Conservation (phyloP, 2,888 invertebrate species). For the Thymelicus sylvestris region DNA sequence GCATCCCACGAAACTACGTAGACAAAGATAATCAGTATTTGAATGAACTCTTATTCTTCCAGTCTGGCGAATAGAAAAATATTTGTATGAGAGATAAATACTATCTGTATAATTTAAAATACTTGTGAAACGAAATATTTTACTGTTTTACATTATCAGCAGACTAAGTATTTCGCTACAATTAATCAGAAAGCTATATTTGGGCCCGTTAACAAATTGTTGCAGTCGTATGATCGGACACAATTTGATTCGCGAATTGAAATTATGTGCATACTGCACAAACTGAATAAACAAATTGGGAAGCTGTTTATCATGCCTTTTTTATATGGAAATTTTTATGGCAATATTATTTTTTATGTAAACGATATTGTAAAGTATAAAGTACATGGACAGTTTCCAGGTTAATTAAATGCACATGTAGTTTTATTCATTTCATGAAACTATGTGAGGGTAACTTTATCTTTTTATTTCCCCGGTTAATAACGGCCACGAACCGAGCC, state of each 20-base stretch:
- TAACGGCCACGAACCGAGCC: constrained; percentile 29
- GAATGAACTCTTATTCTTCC: background rate
- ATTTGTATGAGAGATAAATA: background rate
- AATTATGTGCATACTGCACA: background rate
- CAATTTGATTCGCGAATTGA: background rate
- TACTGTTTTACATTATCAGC: constrained; percentile 1
- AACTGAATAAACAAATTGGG: background rate
- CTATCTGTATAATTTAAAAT: constrained; percentile 10
- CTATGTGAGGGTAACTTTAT: background rate
- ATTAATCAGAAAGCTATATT: constrained; percentile 3
- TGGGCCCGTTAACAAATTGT: constrained; percentile 1
- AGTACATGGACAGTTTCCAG: too few relatives aligned
- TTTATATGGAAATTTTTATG: too few relatives aligned
- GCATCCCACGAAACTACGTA: too few relatives aligned
- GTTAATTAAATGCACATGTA: too few relatives aligned
- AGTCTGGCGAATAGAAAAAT: constrained; percentile 5
- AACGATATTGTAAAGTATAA: too few relatives aligned
- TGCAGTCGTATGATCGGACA: background rate
- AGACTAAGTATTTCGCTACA: constrained; percentile 5
- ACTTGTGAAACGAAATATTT: background rate
- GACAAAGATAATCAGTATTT: too few relatives aligned
- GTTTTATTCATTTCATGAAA: background rate
- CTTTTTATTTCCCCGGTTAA: constrained; percentile 33
- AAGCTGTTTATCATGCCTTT: too few relatives aligned
- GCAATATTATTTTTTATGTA: too few relatives aligned